Evolutionary conservation across 30 jellyfish, hydroid and myxozoan species (phyloP).

Genomic region (Chrysaora quinquecirrha): DNA sequence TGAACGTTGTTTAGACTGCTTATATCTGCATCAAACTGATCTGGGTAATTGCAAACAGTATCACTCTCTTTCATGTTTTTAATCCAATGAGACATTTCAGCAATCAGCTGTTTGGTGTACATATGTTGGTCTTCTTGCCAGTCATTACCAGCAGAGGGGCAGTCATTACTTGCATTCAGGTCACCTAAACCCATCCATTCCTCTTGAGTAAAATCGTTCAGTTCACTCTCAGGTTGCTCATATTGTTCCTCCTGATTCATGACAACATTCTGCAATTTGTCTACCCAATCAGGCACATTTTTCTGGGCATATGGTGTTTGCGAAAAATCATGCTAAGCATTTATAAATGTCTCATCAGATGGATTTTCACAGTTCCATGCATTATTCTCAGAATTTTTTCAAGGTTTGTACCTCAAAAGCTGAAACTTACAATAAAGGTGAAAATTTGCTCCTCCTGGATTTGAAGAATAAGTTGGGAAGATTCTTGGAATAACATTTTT

Average conservation of each 20-base stretch:
- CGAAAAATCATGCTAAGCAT: neutral
- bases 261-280: conserved; percentile 2
- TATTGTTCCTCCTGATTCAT: neutral
- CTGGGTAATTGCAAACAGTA: neutral
- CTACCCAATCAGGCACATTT: conserved; percentile 22
- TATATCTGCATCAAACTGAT: neutral
- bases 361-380: conserved; percentile 20
- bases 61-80: neutral
- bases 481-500: conserved; percentile 6
- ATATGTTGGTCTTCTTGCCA: conserved; percentile 6
- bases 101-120: conserved; percentile 3
- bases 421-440: conserved; percentile 25
- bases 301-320: conserved; percentile 16
- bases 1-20: neutral
- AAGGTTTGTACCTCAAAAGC: conserved; percentile 34
- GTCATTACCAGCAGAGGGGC: neutral
- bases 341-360: neutral
- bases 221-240: neutral
- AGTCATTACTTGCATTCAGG: neutral
- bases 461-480: conserved; percentile 37
- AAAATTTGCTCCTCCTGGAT: conserved; percentile 28
- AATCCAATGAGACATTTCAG: conserved; percentile 43
- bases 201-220: neutral
- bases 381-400: neutral
- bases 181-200: conserved; percentile 24